phyloP scores from a whole-genome alignment of 2,888 invertebrate genomes.

The Tryphoninae sp. region DNA sequence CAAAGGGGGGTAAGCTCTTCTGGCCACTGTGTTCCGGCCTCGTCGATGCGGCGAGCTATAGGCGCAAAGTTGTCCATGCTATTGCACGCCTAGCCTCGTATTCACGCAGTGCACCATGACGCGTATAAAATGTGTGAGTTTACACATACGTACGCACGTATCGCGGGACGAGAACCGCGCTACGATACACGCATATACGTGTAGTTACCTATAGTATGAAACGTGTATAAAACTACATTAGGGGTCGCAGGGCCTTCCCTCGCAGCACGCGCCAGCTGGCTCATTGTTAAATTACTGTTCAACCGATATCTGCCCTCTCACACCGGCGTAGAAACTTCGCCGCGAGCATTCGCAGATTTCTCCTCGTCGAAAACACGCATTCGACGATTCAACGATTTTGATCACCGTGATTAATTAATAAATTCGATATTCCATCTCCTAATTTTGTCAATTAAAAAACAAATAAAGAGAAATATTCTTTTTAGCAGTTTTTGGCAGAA shows the following conservation, averaged over 20 bases:
- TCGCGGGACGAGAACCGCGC: slow-evolving; percentile 27
- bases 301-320: slow-evolving; percentile 76
- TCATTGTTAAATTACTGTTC: slow-evolving; percentile 81
- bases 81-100: slow-evolving; percentile 53
- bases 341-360: slow-evolving; percentile 56
- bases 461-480: too few species aligned
- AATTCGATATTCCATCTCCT: neutral
- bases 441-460: too few species aligned
- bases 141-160: slow-evolving; percentile 24
- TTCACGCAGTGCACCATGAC: slow-evolving; percentile 22
- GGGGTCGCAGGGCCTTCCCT: slow-evolving; percentile 78
- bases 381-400: neutral
- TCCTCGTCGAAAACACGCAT: neutral
- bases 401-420: neutral
- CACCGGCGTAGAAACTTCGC: slow-evolving; percentile 72
- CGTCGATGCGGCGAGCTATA: slow-evolving; percentile 19
- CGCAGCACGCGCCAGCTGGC: slow-evolving; percentile 81
- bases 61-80: slow-evolving; percentile 54
- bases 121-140: slow-evolving; percentile 12
- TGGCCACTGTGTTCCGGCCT: slow-evolving; percentile 29
- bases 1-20: slow-evolving; percentile 64
- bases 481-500: neutral
- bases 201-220: slow-evolving; percentile 52
- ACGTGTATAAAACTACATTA: slow-evolving; percentile 78
- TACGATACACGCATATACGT: slow-evolving; percentile 20